phyloP scores from a whole-genome alignment of 2,797 vertebrate species.

The Cossypha caffra region DNA sequence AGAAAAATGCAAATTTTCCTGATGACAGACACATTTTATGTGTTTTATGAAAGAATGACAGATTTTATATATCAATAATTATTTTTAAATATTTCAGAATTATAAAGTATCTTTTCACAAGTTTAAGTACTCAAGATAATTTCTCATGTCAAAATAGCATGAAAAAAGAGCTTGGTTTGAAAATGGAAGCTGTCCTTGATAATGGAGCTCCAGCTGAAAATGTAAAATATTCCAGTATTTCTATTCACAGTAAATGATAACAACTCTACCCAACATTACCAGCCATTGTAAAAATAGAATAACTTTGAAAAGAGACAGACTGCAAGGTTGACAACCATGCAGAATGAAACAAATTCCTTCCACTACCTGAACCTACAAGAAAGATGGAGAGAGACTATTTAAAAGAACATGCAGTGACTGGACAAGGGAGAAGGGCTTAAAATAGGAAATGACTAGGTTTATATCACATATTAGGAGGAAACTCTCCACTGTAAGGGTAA shows the following conservation, averaged over 20 bases:
- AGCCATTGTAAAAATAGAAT: background rate
- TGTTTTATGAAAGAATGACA: background rate
- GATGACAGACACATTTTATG: rapidly evolving
- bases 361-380: no score
- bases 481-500: background rate
- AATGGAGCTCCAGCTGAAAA: background rate
- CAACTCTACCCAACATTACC: background rate
- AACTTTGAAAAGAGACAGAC: background rate
- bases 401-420: no score
- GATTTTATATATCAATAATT: background rate
- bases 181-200: background rate
- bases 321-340: background rate
- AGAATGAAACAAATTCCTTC: background rate
- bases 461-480: background rate
- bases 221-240: background rate
- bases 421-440: background rate
- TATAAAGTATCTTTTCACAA: background rate
- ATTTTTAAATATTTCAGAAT: background rate
- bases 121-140: background rate
- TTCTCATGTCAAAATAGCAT: background rate
- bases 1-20: background rate
- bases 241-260: background rate
- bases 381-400: background rate
- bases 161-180: rapidly evolving
- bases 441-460: background rate